Conservation (phyloP, 2,888 invertebrate genomes). For the Lypha dubia region DNA sequence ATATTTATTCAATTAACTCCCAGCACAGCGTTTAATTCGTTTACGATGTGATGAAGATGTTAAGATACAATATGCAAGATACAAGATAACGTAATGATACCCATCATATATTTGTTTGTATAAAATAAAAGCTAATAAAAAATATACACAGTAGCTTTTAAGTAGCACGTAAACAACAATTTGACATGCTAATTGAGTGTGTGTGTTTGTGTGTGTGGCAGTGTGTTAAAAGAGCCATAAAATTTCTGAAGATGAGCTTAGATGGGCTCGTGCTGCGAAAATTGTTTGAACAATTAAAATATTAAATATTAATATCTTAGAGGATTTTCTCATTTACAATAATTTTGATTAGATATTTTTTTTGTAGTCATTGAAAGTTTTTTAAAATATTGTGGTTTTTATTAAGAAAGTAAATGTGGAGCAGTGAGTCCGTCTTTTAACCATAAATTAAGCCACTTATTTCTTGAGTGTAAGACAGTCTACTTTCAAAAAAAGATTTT, state of each 20-base stretch:
- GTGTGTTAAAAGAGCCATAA: conserved; percentile 49
- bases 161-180: conserved; percentile 53
- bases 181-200: conserved; percentile 57
- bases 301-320: background rate
- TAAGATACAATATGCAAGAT: background rate
- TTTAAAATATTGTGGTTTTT: no score
- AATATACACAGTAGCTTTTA: conserved; percentile 17
- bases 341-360: no score
- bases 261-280: conserved; percentile 42
- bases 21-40: background rate
- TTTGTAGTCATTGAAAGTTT: no score
- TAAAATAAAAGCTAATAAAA: background rate
- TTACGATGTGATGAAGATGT: conserved; percentile 22
- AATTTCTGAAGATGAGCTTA: conserved; percentile 27
- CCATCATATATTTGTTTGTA: no score
- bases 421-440: no score
- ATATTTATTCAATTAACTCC: background rate
- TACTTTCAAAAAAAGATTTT: no score
- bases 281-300: background rate
- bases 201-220: no score
- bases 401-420: no score
- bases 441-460: no score
- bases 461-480: no score
- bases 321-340: no score
- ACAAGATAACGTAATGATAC: background rate